Percentiles rank a stretch among this genome's conserved stretches.
These are phyloP conservation scores for Clarias platycephalus DNA, from an alignment of 2,797 vertebrate species.

Conservation along the genomic window DNA sequence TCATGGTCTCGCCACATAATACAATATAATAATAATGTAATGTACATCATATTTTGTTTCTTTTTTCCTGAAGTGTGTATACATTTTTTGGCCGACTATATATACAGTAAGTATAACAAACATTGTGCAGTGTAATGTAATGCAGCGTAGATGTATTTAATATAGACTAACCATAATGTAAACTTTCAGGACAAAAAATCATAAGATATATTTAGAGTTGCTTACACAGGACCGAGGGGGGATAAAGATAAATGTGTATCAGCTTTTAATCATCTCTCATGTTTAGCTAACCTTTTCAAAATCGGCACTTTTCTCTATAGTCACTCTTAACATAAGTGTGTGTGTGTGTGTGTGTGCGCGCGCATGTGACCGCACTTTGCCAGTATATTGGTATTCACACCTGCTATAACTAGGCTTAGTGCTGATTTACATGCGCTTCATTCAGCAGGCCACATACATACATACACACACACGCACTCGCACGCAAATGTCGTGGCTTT, in stretches of 20 bases:
- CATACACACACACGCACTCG: neutral
- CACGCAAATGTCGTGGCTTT: neutral
- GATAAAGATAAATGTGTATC: neutral
- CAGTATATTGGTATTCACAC: neutral
- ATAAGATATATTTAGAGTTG: too few species aligned
- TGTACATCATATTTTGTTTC: neutral
- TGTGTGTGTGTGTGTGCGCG: neutral
- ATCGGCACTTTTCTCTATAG: neutral
- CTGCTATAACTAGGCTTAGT: constrained; percentile 12
- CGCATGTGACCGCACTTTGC: neutral
- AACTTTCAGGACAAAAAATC: too few species aligned
- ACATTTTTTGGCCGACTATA: too few species aligned
- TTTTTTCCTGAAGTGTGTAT: too few species aligned
- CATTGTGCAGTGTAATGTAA: too few species aligned
- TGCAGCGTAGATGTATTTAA: neutral
- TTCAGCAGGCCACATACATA: neutral
- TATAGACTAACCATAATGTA: neutral
- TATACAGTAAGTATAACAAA: too few species aligned
- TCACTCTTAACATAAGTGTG: neutral
- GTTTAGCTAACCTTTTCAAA: neutral
- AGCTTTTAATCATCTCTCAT: neutral
- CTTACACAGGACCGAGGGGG: too few species aligned
- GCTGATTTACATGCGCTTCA: neutral
- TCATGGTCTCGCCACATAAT: neutral
- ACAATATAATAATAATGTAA: neutral